Evolutionary conservation across 2,113 vertebrate genomes (phyloP), one percentile per base, ranked within the genome.

Genomic region (Glaucidium brasilianum): DNA sequence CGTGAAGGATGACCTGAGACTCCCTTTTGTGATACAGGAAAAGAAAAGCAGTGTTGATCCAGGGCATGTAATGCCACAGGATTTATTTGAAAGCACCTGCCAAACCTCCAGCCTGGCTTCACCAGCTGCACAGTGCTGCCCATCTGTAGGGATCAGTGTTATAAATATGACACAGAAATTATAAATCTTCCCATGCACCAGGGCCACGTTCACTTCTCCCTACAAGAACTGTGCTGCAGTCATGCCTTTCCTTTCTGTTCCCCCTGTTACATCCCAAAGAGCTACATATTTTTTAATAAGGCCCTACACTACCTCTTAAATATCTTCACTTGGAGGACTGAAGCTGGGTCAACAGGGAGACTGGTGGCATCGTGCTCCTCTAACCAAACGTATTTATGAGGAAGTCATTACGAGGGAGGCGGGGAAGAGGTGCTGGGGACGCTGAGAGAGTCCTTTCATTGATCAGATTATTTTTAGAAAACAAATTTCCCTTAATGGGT

Each of bases 361-460:
- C 52, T 71, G 62, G 56, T 29, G 62, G 68, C 69, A 85, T 85
- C 80, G 6, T 22, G 21, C 53, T 93, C 59, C 79, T 88, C 71
- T 16, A 26, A 37, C 15, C 2, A 2, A 55, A 32, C 0, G 4
- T 84, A 88, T 92, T 97, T 92, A 86, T 0, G 53, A 94, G 95
- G 96, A 94, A 97, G 84, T 95, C 58, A 49, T 89, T 91, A 69
- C 0, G 15, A 82, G 69, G 73, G 76, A 94, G 91, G 96, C 1
- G 11, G 83, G 76, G 49, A 88, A 77, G 73, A 88, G 91, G 89
- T 89, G 77, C 69, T 66, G 92, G 91, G 94, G 86, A 91, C 2
- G 4, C 92, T 97, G 80, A 96, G 94, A 96, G 94, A 94, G 80
- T 11, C 84, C 96, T 95, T 97, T 96, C 97, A 97, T 96, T 95